Evolutionary conservation across 2,888 invertebrate genomes (phyloP).

Genomic region (Ferrisia virgata): DNA sequence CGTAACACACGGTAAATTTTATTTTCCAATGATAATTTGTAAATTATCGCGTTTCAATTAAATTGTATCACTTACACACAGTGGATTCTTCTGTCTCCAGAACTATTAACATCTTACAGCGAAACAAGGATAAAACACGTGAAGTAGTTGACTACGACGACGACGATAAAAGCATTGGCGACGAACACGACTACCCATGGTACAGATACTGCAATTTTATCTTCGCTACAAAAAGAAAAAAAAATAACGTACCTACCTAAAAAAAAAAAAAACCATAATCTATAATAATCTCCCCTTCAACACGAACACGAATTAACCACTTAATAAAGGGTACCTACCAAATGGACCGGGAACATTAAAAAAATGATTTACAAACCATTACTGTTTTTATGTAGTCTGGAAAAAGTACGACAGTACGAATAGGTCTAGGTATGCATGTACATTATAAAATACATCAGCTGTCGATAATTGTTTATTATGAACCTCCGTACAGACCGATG

Average conservation of each 20-base stretch:
- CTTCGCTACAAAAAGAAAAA: not conserved
- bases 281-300: not conserved
- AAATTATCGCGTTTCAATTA: too few species aligned
- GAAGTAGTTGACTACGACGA: not conserved
- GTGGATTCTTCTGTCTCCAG: too few species aligned
- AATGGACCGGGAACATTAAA: not conserved
- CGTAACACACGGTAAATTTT: too few species aligned
- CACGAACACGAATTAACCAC: not conserved
- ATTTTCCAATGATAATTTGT: too few species aligned
- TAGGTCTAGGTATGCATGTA: too few species aligned
- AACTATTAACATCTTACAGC: too few species aligned
- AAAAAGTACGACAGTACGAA: too few species aligned
- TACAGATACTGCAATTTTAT: not conserved
- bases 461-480: not conserved
- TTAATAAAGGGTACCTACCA: slow-evolving; percentile 5
- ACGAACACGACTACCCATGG: not conserved
- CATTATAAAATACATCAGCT: too few species aligned
- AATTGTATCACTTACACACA: too few species aligned
- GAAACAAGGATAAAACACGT: not conserved
- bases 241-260: too few species aligned
- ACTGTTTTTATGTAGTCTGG: not conserved
- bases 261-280: not conserved
- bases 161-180: not conserved
- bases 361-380: slow-evolving; percentile 29
- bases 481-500: not conserved